Base-by-base conservation (phyloP, 2,888 invertebrate species). In the Chaetogeoica ovagalla region DNA sequence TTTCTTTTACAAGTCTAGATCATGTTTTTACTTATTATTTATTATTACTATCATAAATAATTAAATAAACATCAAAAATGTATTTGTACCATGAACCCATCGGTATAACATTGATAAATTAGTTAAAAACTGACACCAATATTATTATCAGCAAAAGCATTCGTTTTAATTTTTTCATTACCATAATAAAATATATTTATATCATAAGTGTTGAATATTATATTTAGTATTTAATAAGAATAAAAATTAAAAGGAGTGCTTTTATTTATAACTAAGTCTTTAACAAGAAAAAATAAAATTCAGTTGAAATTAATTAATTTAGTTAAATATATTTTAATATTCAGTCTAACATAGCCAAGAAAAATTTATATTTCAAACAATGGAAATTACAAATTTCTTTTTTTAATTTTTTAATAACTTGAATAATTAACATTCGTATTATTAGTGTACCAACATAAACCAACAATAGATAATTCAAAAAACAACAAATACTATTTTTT, bases 21-120 rank as follows among this genome's bases (percentile, higher is more conserved):
- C 48, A 48, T 48, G 15, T 48, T 48, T 43, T 48, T 48, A 48
- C 11, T 15, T 48, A 3, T 48, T 48, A 48, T 13, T 48, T 23
- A 39, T 37, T 69, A 52, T 55, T 69, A 52, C 69, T 60, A 62
- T 52, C 52, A 59, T 19, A 52, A 76, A 76, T 59, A n/a, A 69
- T 66, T 19, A 43, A 57, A 66, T 57, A 70, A 55, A 69, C 60
- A 62, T 77, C 60, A 62, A 77, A 48, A 77, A 62, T 62, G 52
- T 77, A 65, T 70, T 77, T 77, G 77, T 77, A 77, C 77, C 69
- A 37, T 62, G 37, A 69, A 62, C 65, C 69, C 68, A 70, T 62
- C 13, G 30, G 17, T 69, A 52, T 76, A 77, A 77, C 68, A 77
- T 69, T 62, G 60, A 69, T 57, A 55, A 70, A 65, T 69, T 69